These are phyloP conservation scores for Actinia equina DNA, from an alignment of 64 coral and sea anemone species.

Conservation along the genomic window DNA sequence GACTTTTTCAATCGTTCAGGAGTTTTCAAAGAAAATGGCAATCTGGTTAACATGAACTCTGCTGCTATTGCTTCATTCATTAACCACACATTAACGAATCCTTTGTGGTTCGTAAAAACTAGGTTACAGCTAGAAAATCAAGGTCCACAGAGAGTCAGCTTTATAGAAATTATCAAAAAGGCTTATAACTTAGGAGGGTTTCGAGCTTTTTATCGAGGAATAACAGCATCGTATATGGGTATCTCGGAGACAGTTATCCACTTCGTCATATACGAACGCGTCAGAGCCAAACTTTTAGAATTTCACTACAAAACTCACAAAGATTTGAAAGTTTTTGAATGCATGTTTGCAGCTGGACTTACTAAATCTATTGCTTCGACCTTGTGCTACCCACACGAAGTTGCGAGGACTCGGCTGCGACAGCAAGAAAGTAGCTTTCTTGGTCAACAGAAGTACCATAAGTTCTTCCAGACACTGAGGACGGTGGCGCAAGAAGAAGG, in stretches of 20 bases:
- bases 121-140: conserved; percentile 82
- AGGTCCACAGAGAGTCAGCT: conserved; percentile 41
- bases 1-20: conserved; percentile 65
- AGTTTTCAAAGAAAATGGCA: conserved; percentile 54
- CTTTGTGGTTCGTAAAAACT: conserved; percentile 95
- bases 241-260: conserved; percentile 94
- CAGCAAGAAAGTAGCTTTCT: conserved; percentile 91
- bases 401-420: conserved; percentile 79
- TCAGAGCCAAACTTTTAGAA: conserved; percentile 59
- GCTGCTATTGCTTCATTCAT: conserved; percentile 76
- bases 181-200: conserved; percentile 87
- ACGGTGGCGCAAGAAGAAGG: conserved; percentile 86
- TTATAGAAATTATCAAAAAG: conserved; percentile 60
- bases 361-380: conserved; percentile 82
- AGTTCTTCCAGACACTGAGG: conserved; percentile 85
- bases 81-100: conserved; percentile 88
- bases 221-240: conserved; percentile 90
- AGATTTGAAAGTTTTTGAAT: conserved; percentile 59
- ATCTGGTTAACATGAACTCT: conserved; percentile 69
- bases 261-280: conserved; percentile 84
- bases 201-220: conserved; percentile 81
- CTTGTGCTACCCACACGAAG: conserved; percentile 92
- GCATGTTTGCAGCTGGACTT: conserved; percentile 79
- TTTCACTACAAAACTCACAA: conserved; percentile 49
- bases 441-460: conserved; percentile 62